Evolutionary conservation across 92 coral and sea anemone species (phyloP), one percentile per base, ranked within the genome.

Genomic region (Epizoanthus rinbou): DNA sequence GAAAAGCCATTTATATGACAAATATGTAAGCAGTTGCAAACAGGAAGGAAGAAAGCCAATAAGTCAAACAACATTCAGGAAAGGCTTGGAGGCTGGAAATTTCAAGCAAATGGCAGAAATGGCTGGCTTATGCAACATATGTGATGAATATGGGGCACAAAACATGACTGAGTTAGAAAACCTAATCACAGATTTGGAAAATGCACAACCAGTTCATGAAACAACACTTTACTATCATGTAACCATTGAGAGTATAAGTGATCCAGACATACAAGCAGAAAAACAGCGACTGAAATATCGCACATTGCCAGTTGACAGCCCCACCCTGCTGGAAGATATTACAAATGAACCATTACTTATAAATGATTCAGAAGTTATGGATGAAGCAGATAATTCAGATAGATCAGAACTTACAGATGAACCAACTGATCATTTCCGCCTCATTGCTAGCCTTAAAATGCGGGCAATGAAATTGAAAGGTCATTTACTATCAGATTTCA

Each of bases 81-180:
- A 81, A 56, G 86, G 68, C 4, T 15, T 16, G 63, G 6, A 57
- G 21, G 86, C 86, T 23, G 86, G 79, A 15, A 69, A 83, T 45
- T 69, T 71, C 31, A 72, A 83, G 63, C 79, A 83, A 70, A 71
- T 52, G 80, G 70, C 39, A n/a, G 45, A 54, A 68, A 64, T 66
- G 75, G 76, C 85, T 35, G 75, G 85, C 43, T 53, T 81, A 31
- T 81, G 85, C 31, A 83, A 83, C 72, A 83, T 83, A n/a, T 83
- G 86, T 69, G 80, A 71, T 45, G 80, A 83, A 25, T 57, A 70
- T 83, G 86, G 80, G 53, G 80, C 80, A 23, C 80, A 73, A 39
- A 83, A 73, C 66, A 68, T 78, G 86, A 3, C 63, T 9, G 21
- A 57, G 62, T 57, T 57, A n/a, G 62, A 57, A 4, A 69, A 57